phyloP scores from a whole-genome alignment of 2,113 vertebrate species.

The Hypanus sabinus region DNA sequence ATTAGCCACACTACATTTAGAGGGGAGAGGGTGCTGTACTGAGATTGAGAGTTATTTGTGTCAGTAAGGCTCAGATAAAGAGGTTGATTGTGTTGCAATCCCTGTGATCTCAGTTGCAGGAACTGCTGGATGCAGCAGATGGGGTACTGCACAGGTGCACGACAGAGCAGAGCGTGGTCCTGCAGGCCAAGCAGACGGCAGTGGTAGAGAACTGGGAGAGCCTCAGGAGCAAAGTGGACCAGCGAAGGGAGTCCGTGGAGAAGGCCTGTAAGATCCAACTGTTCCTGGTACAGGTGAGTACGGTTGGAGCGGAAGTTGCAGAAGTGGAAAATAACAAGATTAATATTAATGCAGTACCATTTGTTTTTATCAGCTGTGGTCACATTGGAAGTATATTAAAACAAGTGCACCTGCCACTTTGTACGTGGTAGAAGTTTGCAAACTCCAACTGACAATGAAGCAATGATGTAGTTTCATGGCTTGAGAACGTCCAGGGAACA shows the following conservation, averaged over 20 bases:
- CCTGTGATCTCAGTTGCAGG: conserved; percentile 63
- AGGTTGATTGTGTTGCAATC: no score
- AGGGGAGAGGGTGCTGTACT: neutral
- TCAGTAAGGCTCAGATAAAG: neutral
- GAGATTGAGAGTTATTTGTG: neutral
- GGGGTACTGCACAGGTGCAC: conserved; percentile 51
- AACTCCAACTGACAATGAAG: neutral
- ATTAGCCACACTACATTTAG: neutral
- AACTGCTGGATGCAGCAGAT: conserved; percentile 59
- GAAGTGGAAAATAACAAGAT: neutral
- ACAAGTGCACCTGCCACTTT: neutral
- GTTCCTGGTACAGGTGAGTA: conserved; percentile 66
- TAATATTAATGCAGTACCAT: neutral
- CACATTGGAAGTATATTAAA: neutral
- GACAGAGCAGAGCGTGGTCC: conserved; percentile 45
- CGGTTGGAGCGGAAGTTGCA: neutral
- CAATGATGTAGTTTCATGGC: neutral
- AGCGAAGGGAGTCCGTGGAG: conserved; percentile 59
- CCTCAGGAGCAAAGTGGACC: conserved; percentile 54
- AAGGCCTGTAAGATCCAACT: conserved; percentile 51
- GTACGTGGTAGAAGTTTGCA: neutral
- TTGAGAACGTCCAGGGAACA: neutral
- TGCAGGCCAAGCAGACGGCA: conserved; percentile 63
- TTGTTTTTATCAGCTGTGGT: neutral
- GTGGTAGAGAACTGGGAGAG: conserved; percentile 67